Base-by-base conservation (phyloP, 2,888 invertebrate species). In the Trachelus iudaicus region DNA sequence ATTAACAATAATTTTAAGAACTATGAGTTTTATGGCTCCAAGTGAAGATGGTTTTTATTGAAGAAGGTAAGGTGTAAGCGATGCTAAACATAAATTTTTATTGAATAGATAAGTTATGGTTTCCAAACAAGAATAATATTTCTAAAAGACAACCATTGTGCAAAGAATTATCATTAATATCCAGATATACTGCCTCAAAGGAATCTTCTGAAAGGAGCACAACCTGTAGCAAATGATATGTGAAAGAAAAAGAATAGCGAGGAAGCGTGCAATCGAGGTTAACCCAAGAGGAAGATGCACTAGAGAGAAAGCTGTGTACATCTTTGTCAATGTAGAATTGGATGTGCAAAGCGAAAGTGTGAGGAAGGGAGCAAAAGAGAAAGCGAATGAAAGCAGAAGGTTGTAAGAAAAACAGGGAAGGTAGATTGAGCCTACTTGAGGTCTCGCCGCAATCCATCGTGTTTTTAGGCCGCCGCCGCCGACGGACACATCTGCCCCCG, bases 361-460 rank as follows among this genome's bases (percentile, higher is more conserved):
- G 31, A 68, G 4, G 12, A 73, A 56, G 73, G 77, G 79, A 74
- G 69, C 79, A 33, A 75, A 76, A 79, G 76, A 77, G 69, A 75
- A 78, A 73, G 75, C 76, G 77, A 34, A 40, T 74, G 12, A 30
- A 33, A 35, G n/a, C 23, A 23, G 34, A 30, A 56, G 37, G 56
- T 40, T 78, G 75, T 33, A 69, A 76, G 76, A 78, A 77, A 77
- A 80, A 76, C 75, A 76, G 80, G 77, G 73, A 79, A 81, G 80
- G 81, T 79, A 80, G 80, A 83, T 82, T 81, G 76, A 85, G 85
- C 89, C 87, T 90, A 91, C 91, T 91, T 90, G 91, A 91, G 85
- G 89, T 89, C 85, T 91, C 91, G 84, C 89, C 90, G 89, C 89
- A 91, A 89, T 91, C 91, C 91, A 91, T 91, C 87, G 85, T 88